phyloP scores from a whole-genome alignment of 2,797 vertebrate genomes.

The Gadopsis bispinosus region DNA sequence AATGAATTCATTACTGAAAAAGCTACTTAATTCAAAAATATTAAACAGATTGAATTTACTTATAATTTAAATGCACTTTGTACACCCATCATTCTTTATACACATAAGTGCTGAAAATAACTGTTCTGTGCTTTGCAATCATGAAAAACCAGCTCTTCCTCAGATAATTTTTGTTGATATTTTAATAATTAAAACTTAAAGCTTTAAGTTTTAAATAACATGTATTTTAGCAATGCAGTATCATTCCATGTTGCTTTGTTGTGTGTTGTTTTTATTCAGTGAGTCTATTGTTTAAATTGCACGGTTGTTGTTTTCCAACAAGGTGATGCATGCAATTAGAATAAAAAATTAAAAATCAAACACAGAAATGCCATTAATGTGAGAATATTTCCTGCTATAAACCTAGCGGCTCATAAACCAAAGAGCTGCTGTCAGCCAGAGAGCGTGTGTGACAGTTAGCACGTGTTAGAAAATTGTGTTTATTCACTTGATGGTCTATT shows the following conservation, averaged over 20 bases:
- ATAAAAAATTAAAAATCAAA: constrained; percentile 21
- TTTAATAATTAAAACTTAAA: constrained; percentile 4
- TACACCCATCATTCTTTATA: not conserved
- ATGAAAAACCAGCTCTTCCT: not conserved
- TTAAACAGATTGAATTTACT: not conserved
- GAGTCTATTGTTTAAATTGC: constrained; percentile 36
- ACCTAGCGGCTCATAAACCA: constrained; percentile 29
- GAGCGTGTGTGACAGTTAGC: constrained; percentile 39
- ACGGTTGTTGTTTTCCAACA: constrained; percentile 39
- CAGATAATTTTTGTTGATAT: not conserved
- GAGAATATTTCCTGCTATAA: constrained; percentile 33
- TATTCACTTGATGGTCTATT: constrained; percentile 37
- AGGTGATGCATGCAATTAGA: constrained; percentile 42
- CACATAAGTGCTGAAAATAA: constrained; percentile 1
- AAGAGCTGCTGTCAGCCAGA: constrained; percentile 36
- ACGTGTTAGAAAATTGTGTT: constrained; percentile 37
- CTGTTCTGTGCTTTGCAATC: not conserved
- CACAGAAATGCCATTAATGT: constrained; percentile 50
- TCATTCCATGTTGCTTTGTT: not conserved
- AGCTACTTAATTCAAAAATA: not conserved
- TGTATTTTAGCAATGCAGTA: constrained; percentile 14
- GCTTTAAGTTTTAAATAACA: not conserved
- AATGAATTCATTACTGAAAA: not conserved
- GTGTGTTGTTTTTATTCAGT: constrained; percentile 22
- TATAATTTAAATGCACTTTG: not conserved